Percentiles rank a stretch among this genome's conserved stretches.
phyloP scores from a whole-genome alignment of 37 sponge, comb jelly and placozoan genomes.

The Crambe crambe region DNA sequence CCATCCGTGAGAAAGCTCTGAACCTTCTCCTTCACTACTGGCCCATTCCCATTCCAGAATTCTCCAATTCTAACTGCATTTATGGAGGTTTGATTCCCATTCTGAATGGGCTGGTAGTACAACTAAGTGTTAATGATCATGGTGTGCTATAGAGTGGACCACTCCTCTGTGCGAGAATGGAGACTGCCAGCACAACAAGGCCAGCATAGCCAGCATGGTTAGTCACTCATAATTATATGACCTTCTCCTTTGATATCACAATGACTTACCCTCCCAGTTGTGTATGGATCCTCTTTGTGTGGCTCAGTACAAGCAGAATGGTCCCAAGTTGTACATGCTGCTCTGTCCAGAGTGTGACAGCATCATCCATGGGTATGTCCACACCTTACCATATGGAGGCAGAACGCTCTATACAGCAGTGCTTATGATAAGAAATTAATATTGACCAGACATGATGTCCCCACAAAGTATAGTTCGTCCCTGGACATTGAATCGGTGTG shows the following conservation, averaged over 20 bases:
- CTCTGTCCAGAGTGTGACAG: slow-evolving; percentile 57
- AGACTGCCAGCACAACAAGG: slow-evolving; percentile 9
- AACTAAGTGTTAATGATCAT: background rate
- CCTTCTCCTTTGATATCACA: background rate
- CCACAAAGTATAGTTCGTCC: no score
- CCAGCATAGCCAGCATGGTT: slow-evolving; percentile 15
- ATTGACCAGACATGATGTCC: no score
- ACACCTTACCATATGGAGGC: no score
- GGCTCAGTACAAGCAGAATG: slow-evolving; percentile 7
- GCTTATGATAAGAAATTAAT: no score
- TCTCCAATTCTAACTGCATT: slow-evolving; percentile 4
- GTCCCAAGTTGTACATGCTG: slow-evolving; percentile 47
- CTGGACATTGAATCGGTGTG: no score
- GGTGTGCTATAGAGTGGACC: slow-evolving; percentile 26
- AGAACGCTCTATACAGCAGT: no score
- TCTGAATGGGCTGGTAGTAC: background rate
- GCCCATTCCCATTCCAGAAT: slow-evolving; percentile 46
- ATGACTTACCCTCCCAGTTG: slow-evolving; percentile 34
- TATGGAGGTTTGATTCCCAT: slow-evolving; percentile 23
- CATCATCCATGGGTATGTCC: slow-evolving; percentile 36
- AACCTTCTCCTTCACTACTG: slow-evolving; percentile 66
- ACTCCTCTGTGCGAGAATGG: slow-evolving; percentile 34
- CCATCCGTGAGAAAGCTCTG: slow-evolving; percentile 42
- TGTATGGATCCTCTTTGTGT: slow-evolving; percentile 59
- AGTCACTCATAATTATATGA: background rate